Evolutionary conservation across 1,140 invertebrate species (phyloP), one percentile per base, ranked within the genome.

Genomic region (Drosophila asahinai): DNA sequence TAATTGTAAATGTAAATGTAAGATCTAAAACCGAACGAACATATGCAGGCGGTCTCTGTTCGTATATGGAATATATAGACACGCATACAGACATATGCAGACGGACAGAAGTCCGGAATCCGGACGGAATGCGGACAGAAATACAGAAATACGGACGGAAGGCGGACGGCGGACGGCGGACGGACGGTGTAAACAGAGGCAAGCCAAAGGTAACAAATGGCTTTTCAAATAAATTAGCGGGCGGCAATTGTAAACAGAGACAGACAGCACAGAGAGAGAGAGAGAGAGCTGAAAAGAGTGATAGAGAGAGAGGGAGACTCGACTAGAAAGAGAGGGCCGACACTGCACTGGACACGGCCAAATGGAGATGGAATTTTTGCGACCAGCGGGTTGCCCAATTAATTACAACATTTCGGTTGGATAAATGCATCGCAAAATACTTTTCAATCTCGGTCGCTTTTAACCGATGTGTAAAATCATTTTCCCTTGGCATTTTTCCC

Each of bases 141-240:
- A 70, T 65, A 83, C 51, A 76, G 55, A 67, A 80, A 51, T 55
- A 78, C 33, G 36, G 64, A 66, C 57, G 57, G 22, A 66, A 36
- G 14, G 55, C 54, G 27, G 40, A 48, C 19, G 19, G 19, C 19
- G 19, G 19, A 22, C 43, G 25, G 19, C 43, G 11, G 12, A 62
- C 52, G 38, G 62, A 64, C 71, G 49, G 38, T 89, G 84, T 87
- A 87, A 87, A 87, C 84, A 87, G 73, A 81, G 60, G 42, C 83
- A 76, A 80, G 80, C 84, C 77, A 89, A 89, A 89, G 84, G 84
- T 89, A 89, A 89, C 84, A 89, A 89, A 89, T 89, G 86, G 81
- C 81, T 89, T 89, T 89, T 89, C 84, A 89, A 89, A 89, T 89
- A 89, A 89, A 89, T 89, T 81, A 89, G 81, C 81, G 81, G 66